A percentile compares a stretch with the other conserved stretches of the same genome.
These are phyloP conservation scores for Clusia tigrina DNA, from an alignment of 2,888 invertebrate genomes.

Conservation along the genomic window DNA sequence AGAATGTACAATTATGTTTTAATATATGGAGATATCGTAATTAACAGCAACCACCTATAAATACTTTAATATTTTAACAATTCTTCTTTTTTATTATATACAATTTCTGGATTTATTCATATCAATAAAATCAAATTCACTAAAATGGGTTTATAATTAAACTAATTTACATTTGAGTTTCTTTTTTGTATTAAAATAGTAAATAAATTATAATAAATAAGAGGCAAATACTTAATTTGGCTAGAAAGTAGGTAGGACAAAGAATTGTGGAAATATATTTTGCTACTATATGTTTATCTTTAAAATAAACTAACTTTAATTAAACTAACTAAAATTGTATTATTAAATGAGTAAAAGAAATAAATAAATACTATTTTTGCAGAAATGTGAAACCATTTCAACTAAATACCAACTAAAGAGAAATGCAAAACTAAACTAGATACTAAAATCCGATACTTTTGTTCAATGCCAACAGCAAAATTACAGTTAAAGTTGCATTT, in stretches of 20 bases:
- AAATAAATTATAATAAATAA: no score
- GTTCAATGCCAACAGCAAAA: background rate
- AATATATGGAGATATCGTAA: background rate
- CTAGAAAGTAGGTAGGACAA: no score
- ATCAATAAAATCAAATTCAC: background rate
- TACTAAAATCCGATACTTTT: background rate
- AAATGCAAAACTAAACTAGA: background rate
- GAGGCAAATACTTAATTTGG: no score
- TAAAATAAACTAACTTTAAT: background rate
- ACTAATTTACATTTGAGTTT: background rate
- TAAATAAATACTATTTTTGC: slow-evolving; percentile 7
- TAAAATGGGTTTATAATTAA: background rate
- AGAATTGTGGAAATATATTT: background rate
- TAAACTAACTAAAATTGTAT: background rate
- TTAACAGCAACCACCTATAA: slow-evolving; percentile 23
- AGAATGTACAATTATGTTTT: background rate
- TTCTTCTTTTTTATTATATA: slow-evolving; percentile 12
- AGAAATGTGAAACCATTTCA: background rate
- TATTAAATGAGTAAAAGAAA: no score
- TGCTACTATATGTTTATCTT: background rate
- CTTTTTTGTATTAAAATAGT: no score
- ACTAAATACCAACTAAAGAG: background rate
- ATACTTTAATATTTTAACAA: slow-evolving; percentile 5
- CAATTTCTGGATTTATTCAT: background rate
- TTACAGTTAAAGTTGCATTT: slow-evolving; percentile 1